phyloP scores from a whole-genome alignment of 1,140 invertebrate species.

The Glossosoma conforme region DNA sequence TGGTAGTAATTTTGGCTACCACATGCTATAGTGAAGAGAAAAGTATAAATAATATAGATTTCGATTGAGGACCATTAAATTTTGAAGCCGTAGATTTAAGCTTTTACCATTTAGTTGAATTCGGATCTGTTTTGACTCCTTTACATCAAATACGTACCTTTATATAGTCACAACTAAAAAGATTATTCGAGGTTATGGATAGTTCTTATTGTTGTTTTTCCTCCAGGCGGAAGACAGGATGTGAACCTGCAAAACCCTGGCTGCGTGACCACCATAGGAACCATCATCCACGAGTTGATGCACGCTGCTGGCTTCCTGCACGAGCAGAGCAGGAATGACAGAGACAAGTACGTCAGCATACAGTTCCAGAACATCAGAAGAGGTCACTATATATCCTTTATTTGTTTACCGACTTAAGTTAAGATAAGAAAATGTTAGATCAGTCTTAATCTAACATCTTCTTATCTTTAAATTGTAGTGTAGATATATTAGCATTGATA shows the following conservation, averaged over 20 bases:
- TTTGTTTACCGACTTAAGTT: not conserved
- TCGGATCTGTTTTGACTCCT: too few species aligned
- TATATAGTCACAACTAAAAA: too few species aligned
- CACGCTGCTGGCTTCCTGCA: constrained; percentile 83
- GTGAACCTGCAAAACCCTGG: constrained; percentile 69
- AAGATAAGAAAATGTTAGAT: too few species aligned
- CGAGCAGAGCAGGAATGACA: constrained; percentile 76
- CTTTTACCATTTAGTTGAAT: too few species aligned
- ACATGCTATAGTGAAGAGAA: too few species aligned
- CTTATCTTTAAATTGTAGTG: constrained; percentile 3
- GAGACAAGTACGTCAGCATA: constrained; percentile 70
- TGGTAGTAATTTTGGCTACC: too few species aligned
- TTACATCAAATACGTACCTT: too few species aligned
- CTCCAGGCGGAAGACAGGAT: constrained; percentile 55
- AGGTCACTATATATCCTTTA: constrained; percentile 42
- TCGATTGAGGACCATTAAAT: too few species aligned
- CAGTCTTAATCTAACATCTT: too few species aligned
- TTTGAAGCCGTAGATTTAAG: too few species aligned
- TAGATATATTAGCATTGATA: too few species aligned
- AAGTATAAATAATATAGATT: too few species aligned
- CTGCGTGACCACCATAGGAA: constrained; percentile 68
- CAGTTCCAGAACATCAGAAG: constrained; percentile 67
- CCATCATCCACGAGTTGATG: constrained; percentile 79
- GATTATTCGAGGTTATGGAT: not conserved
- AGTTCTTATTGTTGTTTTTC: not conserved